Conservation (phyloP, 2,113 vertebrate species). For the Nanorana parkeri region DNA sequence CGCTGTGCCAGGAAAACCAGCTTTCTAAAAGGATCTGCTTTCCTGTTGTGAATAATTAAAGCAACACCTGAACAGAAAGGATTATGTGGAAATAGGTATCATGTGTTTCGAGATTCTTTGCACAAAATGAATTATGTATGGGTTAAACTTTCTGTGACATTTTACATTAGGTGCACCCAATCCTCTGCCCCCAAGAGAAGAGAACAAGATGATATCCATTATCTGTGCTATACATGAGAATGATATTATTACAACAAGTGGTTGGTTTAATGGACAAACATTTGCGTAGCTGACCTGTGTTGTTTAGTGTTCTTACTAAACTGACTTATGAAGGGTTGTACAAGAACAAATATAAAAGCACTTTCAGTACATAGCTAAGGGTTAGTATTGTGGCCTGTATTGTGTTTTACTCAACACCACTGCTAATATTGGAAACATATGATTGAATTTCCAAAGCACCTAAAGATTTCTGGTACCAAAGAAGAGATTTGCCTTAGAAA, state of each 20-base stretch:
- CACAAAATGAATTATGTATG: constrained; percentile 30
- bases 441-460: too few relatives aligned
- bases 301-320: too few relatives aligned
- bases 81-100: constrained; percentile 35
- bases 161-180: neutral
- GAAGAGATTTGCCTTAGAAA: too few relatives aligned
- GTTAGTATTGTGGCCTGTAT: too few relatives aligned
- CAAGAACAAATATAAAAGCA: too few relatives aligned
- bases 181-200: neutral
- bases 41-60: constrained; percentile 41
- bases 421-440: too few relatives aligned
- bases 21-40: constrained; percentile 34
- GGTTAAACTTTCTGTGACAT: constrained; percentile 39
- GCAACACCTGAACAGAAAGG: constrained; percentile 23
- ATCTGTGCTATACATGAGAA: neutral
- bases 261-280: too few relatives aligned
- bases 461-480: too few relatives aligned
- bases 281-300: neutral
- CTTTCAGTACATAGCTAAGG: too few relatives aligned
- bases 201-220: neutral
- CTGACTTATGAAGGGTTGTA: too few relatives aligned
- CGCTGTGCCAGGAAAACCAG: constrained; percentile 19
- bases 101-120: constrained; percentile 14
- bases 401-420: too few relatives aligned
- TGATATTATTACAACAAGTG: neutral